Evolutionary conservation across 2,888 invertebrate genomes (phyloP).

Genomic region (Drosophila paracracens): DNA sequence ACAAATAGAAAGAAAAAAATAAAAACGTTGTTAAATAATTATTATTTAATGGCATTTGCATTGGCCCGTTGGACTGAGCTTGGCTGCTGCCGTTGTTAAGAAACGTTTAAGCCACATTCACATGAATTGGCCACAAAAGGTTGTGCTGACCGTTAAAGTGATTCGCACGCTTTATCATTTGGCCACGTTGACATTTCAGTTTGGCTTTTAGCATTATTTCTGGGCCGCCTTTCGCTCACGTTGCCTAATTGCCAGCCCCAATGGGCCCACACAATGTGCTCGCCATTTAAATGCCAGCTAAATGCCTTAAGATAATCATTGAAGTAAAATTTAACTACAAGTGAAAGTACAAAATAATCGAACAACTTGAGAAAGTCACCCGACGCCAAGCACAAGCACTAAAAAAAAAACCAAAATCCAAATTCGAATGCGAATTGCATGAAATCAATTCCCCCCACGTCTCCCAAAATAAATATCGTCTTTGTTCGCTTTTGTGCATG

Average conservation of each 20-base stretch:
- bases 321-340: slow-evolving; percentile 49
- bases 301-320: slow-evolving; percentile 55
- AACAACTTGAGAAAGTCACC: slow-evolving; percentile 71
- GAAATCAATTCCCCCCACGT: slow-evolving; percentile 30
- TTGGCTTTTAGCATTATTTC: slow-evolving; percentile 27
- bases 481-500: slow-evolving; percentile 37
- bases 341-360: slow-evolving; percentile 72
- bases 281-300: slow-evolving; percentile 60
- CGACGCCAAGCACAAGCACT: background rate
- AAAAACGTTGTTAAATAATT: slow-evolving; percentile 66
- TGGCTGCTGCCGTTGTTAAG: slow-evolving; percentile 23
- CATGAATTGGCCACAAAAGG: slow-evolving; percentile 42
- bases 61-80: slow-evolving; percentile 45
- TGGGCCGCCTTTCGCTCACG: slow-evolving; percentile 56
- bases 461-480: slow-evolving; percentile 12
- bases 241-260: slow-evolving; percentile 12
- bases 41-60: slow-evolving; percentile 73
- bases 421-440: slow-evolving; percentile 42
- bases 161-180: slow-evolving; percentile 34
- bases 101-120: slow-evolving; percentile 35
- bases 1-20: slow-evolving; percentile 1
- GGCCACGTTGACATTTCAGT: slow-evolving; percentile 50
- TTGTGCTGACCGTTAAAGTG: slow-evolving; percentile 16
- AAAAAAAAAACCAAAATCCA: slow-evolving; percentile 36
- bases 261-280: slow-evolving; percentile 42